Evolutionary conservation across 2,888 invertebrate genomes (phyloP), one percentile per base, ranked within the genome.

Genomic region (Drosophila pullipes): DNA sequence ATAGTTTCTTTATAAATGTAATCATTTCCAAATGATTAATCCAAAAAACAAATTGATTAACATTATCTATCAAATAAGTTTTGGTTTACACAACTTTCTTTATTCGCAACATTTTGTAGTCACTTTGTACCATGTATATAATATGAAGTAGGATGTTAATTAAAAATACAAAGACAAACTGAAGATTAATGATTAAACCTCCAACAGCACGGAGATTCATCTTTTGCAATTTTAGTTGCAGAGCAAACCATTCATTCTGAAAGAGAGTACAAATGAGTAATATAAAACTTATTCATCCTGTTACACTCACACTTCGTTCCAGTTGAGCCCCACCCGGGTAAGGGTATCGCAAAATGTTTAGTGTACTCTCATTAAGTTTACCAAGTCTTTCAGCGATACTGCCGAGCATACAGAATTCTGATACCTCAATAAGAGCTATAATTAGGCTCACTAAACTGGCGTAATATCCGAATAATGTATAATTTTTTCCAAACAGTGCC

Each of bases 111-210:
- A 9, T 47, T 16, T 35, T 1, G 30, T 75, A 81, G 30, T 75
- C 81, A 9, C 30, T 64, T 44, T 78, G 84, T 3, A 76, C 47
- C 60, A 76, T 58, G 10, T 79, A 82, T 1, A 82, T 58, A n/a
- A 69, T 49, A n/a, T 84, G 60, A 0, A 82, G 25, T 0, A 76
- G 3, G 2, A 69, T 67, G 11, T 49, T 30, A 1, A 53, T 22
- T 10, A 61, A 0, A 16, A 63, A 31, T 13, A 22, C 4, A 64
- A 84, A 79, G 0, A 41, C 49, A 9, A 72, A 6, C 0, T 59
- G 37, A 1, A 35, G 53, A 53, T 82, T 60, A 11, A 84, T 35
- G 11, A 25, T 59, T 16, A 55, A 39, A 9, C 47, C 41, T 0
- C 69, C 82, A 30, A 64, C 72, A 4, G 61, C 11, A 0, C 49